These are phyloP conservation scores for Idaea biselata DNA, from an alignment of 2,888 invertebrate genomes.

Conservation along the genomic window DNA sequence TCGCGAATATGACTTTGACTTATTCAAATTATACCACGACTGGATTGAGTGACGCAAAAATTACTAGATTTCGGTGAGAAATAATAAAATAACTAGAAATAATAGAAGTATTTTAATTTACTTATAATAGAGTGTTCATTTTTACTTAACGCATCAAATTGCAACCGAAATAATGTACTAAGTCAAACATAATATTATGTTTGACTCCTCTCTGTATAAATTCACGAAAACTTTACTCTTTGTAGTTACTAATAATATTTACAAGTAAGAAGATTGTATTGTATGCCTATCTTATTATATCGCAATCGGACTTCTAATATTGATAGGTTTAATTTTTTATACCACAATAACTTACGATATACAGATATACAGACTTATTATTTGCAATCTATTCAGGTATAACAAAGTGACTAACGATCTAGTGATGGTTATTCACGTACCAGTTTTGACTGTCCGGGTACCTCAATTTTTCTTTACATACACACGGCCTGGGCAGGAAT, in stretches of 20 bases:
- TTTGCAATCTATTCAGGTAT: neutral
- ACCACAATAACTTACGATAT: neutral
- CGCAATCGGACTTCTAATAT: too few species aligned
- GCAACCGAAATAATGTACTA: neutral
- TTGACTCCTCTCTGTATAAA: too few species aligned
- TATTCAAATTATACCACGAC: neutral
- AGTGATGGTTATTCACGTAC: neutral
- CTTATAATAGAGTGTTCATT: neutral
- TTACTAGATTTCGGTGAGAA: slow-evolving; percentile 17
- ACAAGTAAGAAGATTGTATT: too few species aligned
- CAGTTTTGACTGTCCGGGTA: neutral
- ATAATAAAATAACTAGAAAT: neutral
- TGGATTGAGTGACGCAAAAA: slow-evolving; percentile 11
- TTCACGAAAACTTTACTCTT: too few species aligned
- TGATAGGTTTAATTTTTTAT: too few species aligned
- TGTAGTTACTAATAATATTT: too few species aligned
- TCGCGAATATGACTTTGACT: slow-evolving; percentile 6
- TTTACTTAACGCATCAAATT: neutral
- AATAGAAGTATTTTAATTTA: neutral
- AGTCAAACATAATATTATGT: too few species aligned
- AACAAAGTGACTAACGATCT: neutral
- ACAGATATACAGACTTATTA: neutral
- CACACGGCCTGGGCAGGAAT: neutral
- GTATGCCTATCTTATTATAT: too few species aligned
- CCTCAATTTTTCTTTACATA: neutral